These are phyloP conservation scores for Setophaga petechia DNA, from an alignment of 2,113 vertebrate species.

Conservation along the genomic window DNA sequence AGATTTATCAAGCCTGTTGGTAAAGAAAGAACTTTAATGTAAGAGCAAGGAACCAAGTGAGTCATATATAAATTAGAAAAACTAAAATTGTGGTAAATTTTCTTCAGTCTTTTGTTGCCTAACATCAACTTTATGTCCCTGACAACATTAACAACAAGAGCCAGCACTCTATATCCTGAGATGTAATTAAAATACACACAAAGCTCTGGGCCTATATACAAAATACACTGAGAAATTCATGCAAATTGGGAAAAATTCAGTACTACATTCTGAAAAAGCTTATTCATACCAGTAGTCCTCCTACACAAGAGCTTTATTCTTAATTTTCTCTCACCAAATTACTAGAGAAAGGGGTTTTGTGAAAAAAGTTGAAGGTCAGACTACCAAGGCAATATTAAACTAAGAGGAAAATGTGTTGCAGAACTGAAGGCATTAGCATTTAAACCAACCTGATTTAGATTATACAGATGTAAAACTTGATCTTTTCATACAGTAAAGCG, in stretches of 20 bases:
- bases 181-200: conserved; percentile 18
- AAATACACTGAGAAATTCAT: conserved; percentile 13
- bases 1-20: background rate
- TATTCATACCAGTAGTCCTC: background rate
- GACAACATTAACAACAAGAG: background rate
- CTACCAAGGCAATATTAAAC: conserved; percentile 16
- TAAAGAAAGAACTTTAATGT: background rate
- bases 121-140: background rate
- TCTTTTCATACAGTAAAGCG: conserved; percentile 31
- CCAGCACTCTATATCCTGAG: background rate
- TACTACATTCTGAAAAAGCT: background rate
- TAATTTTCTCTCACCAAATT: conserved; percentile 18
- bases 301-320: conserved; percentile 15
- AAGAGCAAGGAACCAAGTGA: background rate
- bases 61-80: background rate
- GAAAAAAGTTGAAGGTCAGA: conserved; percentile 15
- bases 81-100: background rate
- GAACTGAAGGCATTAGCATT: conserved; percentile 17
- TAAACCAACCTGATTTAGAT: conserved; percentile 46
- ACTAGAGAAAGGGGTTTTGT: background rate
- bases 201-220: background rate
- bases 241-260: background rate
- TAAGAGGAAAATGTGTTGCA: background rate
- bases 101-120: background rate
- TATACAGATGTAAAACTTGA: conserved; percentile 47